Percentiles rank a stretch among this genome's conserved stretches.
These are phyloP conservation scores for Aphidius colemani DNA, from an alignment of 2,888 invertebrate species.

Conservation along the genomic window DNA sequence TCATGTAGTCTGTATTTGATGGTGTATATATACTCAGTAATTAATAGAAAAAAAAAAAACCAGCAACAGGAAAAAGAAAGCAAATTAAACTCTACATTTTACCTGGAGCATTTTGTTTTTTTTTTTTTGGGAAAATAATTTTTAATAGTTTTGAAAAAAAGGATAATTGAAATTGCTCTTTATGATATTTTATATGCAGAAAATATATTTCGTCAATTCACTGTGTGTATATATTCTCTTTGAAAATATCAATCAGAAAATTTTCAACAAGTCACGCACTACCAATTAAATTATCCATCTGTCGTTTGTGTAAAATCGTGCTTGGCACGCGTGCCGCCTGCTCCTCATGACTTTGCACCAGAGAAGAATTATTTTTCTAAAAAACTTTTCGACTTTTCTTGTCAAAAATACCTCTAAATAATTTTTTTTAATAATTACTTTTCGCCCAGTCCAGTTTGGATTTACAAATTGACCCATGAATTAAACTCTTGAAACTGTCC, in stretches of 20 bases:
- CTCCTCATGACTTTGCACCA: neutral
- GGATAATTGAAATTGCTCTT: conserved; percentile 4
- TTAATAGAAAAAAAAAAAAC: neutral
- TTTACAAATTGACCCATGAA: no score
- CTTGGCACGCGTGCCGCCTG: conserved; percentile 12
- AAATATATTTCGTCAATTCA: neutral
- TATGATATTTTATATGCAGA: neutral
- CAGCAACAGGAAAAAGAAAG: neutral
- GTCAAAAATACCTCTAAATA: neutral
- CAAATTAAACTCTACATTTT: no score
- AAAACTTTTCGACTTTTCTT: neutral
- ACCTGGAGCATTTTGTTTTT: neutral
- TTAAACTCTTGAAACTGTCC: no score
- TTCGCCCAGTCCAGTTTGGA: no score
- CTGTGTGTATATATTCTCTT: neutral
- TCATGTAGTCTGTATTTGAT: conserved; percentile 12
- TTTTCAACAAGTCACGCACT: conserved; percentile 33
- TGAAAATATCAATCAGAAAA: conserved; percentile 31
- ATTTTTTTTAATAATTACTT: neutral
- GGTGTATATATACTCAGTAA: conserved; percentile 3
- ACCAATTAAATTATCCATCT: conserved; percentile 37
- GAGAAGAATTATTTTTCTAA: neutral
- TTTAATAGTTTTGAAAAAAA: neutral
- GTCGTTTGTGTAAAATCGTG: conserved; percentile 12
- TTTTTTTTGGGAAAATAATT: neutral